Evolutionary conservation across 1,140 invertebrate genomes (phyloP).

Genomic region (Goniozus legneri): DNA sequence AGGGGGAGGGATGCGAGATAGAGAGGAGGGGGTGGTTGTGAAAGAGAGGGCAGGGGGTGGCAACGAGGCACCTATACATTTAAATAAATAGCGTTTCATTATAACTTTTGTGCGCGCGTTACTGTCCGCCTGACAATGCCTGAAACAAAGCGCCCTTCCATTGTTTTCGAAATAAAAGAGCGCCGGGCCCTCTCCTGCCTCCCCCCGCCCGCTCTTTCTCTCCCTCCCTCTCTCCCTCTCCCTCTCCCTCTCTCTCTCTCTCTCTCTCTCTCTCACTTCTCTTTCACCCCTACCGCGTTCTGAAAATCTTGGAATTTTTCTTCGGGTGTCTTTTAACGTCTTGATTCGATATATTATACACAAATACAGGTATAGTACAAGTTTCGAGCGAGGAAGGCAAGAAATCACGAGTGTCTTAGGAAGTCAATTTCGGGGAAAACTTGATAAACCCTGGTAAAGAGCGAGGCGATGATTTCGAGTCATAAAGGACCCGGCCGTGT

Average conservation of each 20-base stretch:
- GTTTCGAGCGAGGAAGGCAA: no score
- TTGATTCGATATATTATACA: no score
- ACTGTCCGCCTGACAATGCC: constrained; percentile 50
- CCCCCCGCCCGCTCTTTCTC: background rate
- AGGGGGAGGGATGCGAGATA: background rate
- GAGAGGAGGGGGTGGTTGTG: background rate
- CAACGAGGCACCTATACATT: constrained; percentile 43
- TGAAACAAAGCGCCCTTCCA: constrained; percentile 48
- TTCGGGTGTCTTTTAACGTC: no score
- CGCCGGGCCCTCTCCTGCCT: constrained; percentile 28
- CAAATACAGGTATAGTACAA: no score
- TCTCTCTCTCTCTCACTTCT: background rate
- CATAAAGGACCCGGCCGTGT: no score
- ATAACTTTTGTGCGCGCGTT: constrained; percentile 51
- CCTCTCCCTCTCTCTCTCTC: background rate
- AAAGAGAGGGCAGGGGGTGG: constrained; percentile 13
- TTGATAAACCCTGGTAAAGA: no score
- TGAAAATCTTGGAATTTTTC: no score
- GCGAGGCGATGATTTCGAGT: no score
- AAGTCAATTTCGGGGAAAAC: no score
- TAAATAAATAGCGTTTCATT: constrained; percentile 54
- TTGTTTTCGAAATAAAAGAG: constrained; percentile 52
- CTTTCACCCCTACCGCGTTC: background rate
- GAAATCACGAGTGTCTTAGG: no score
- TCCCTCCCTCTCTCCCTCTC: background rate